Conservation (phyloP, 2,113 vertebrate species). For the Anolis carolinensis region DNA sequence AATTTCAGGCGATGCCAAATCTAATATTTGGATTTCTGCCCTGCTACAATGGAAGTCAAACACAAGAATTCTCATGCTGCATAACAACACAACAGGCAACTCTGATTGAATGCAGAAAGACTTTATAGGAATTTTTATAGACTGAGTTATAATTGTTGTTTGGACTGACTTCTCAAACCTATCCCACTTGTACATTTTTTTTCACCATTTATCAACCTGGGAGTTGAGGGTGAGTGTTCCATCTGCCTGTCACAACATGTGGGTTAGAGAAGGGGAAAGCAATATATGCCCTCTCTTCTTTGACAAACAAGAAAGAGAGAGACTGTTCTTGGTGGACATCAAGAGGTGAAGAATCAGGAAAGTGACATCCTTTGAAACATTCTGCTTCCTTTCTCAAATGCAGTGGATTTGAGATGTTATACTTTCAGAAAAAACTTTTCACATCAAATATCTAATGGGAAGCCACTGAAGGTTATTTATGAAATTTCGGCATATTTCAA, state of each 20-base stretch:
- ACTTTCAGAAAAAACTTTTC: neutral
- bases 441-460: neutral
- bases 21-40: slow-evolving; percentile 17
- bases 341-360: neutral
- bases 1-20: neutral
- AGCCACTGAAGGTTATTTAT: neutral
- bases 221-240: neutral
- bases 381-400: neutral
- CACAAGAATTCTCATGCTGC: neutral
- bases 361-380: neutral
- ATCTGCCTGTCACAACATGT: slow-evolving; percentile 15
- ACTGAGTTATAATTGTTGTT: neutral
- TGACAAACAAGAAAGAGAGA: neutral
- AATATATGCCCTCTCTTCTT: neutral
- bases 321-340: neutral
- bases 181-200: neutral
- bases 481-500: neutral
- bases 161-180: neutral
- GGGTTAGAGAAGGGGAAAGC: neutral
- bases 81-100: slow-evolving; percentile 2
- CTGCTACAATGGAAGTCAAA: neutral
- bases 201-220: neutral
- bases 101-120: slow-evolving; percentile 14
- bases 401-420: neutral
- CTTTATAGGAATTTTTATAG: slow-evolving; percentile 8